phyloP scores from a whole-genome alignment of 2,888 invertebrate species.

The Drosophila mulleri region DNA sequence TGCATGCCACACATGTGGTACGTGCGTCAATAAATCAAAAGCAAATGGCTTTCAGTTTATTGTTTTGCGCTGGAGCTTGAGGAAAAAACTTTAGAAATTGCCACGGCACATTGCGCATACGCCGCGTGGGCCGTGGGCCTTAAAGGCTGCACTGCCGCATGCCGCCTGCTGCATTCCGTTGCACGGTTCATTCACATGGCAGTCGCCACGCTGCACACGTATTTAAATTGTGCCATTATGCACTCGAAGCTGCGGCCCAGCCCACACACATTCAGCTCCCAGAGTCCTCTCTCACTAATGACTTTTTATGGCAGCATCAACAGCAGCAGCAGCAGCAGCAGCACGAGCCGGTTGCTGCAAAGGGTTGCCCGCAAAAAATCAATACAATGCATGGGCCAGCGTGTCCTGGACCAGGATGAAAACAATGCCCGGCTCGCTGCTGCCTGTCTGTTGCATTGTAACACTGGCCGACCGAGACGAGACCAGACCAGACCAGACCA shows the following conservation, averaged over 20 bases:
- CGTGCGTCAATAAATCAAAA: conserved; percentile 78
- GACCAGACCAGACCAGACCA: neutral
- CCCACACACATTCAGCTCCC: neutral
- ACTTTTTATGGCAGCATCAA: conserved; percentile 71
- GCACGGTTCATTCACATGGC: conserved; percentile 74
- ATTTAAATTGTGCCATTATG: conserved; percentile 82
- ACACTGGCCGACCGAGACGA: conserved; percentile 75
- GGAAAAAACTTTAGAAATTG: conserved; percentile 13
- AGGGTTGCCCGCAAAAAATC: conserved; percentile 67
- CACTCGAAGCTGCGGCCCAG: conserved; percentile 47
- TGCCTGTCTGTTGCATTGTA: conserved; percentile 76
- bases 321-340: conserved; percentile 23
- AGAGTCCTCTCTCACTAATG: conserved; percentile 71
- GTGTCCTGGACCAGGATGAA: conserved; percentile 43
- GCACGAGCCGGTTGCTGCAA: conserved; percentile 13
- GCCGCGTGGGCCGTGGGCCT: conserved; percentile 35
- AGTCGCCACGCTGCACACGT: conserved; percentile 56
- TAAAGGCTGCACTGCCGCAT: conserved; percentile 11
- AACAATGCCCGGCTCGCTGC: conserved; percentile 42
- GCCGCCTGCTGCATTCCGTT: conserved; percentile 26
- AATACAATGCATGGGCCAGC: conserved; percentile 72
- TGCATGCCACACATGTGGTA: conserved; percentile 34
- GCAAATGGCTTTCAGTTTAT: conserved; percentile 77
- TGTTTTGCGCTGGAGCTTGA: conserved; percentile 61
- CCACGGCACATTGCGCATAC: conserved; percentile 54